Evolutionary conservation across 2,113 vertebrate genomes (phyloP).

Genomic region (Tamias sibiricus): DNA sequence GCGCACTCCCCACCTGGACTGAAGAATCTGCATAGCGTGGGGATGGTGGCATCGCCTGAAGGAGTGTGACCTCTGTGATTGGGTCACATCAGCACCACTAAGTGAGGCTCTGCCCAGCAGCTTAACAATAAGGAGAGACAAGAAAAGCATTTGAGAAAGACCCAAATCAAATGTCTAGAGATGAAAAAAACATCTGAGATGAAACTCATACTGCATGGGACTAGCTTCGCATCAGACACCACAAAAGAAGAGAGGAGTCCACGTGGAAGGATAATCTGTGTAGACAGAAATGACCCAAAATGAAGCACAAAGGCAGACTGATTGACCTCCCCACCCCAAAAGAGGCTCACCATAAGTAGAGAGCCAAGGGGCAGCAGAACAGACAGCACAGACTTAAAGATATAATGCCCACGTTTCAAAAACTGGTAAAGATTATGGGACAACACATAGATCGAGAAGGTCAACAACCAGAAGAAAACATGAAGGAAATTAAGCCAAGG

Average conservation of each 20-base stretch:
- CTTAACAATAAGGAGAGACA: not conserved
- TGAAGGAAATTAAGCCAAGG: constrained; percentile 7
- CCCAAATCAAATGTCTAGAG: not conserved
- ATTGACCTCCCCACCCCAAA: not conserved
- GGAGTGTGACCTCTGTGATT: not conserved
- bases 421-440: not conserved
- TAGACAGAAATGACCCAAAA: not conserved
- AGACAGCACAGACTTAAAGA: not conserved
- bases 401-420: not conserved
- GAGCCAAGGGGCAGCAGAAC: not conserved
- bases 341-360: not conserved
- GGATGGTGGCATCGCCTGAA: not conserved
- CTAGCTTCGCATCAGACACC: not conserved
- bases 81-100: not conserved
- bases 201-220: not conserved
- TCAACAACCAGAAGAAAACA: constrained; percentile 1
- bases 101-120: not conserved
- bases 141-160: constrained; percentile 12
- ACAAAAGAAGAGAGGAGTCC: not conserved
- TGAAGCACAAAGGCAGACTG: not conserved
- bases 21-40: not conserved
- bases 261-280: not conserved
- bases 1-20: not conserved
- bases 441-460: not conserved
- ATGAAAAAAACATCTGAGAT: not conserved